phyloP scores from a whole-genome alignment of 92 coral and sea anemone species.

The Zoanthus sociatus region DNA sequence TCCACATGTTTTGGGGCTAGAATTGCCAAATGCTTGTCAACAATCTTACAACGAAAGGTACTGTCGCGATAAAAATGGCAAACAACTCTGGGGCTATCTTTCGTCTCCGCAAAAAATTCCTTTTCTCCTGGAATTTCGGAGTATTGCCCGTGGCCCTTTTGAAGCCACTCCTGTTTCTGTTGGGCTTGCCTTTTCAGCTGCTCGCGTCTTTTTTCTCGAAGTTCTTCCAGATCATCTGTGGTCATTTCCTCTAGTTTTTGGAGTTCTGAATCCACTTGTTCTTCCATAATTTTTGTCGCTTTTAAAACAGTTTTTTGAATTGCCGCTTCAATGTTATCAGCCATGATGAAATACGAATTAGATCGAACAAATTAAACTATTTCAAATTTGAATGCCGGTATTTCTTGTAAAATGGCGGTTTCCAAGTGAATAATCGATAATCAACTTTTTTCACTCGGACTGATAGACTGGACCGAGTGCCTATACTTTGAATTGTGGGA shows the following conservation, averaged over 20 bases:
- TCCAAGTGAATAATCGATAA: constrained; percentile 72
- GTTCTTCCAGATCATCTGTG: constrained; percentile 87
- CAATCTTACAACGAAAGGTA: constrained; percentile 96
- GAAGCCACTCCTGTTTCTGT: constrained; percentile 92
- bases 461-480: constrained; percentile 57
- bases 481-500: constrained; percentile 56
- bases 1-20: constrained; percentile 97
- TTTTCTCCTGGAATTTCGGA: constrained; percentile 88
- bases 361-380: not conserved
- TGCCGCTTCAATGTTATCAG: constrained; percentile 71
- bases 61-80: constrained; percentile 94
- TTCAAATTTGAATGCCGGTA: not conserved
- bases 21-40: constrained; percentile 92
- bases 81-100: constrained; percentile 89
- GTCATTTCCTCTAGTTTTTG: constrained; percentile 90
- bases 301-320: constrained; percentile 87
- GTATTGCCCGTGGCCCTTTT: constrained; percentile 95
- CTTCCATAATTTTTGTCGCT: constrained; percentile 91
- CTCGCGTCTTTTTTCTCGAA: constrained; percentile 92
- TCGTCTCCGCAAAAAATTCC: constrained; percentile 91
- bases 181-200: constrained; percentile 91
- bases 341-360: constrained; percentile 30
- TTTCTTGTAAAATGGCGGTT: constrained; percentile 59
- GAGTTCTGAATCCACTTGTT: constrained; percentile 95
- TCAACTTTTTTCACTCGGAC: constrained; percentile 57